Base-by-base conservation (phyloP, 2,113 vertebrate genomes). In the Scomber japonicus region DNA sequence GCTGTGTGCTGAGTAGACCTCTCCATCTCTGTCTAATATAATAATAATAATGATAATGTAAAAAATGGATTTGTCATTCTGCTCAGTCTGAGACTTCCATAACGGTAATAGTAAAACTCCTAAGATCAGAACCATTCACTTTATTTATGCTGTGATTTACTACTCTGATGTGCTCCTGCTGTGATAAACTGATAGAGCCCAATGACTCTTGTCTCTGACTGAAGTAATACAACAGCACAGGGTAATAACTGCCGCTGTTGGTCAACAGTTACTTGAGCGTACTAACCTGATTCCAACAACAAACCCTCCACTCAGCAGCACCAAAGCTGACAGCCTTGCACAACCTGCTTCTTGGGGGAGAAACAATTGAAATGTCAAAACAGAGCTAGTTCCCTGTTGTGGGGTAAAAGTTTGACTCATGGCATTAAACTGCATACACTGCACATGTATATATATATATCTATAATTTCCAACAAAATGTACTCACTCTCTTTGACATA, bases 121-220 rank as follows among this genome's bases (percentile, higher is more conserved):
- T 30, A 31, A 35, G 69, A 75, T 59, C 35, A 49, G n/a, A 78
- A 40, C 17, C 57, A n/a, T 57, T 50, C 44, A 63, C 65, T 55
- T 75, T 55, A 74, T 75, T 48, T 57, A 44, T 68, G 60, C 51
- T 44, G 50, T 62, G 65, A 66, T 78, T 67, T 40, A 44, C 21
- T n/a, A 19, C 67, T 57, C 12, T n/a, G 45, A 35, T 15, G 35
- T 62, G 48, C 16, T 15, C 71, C 63, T 64, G 68, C 31, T 80
- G 83, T 48, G 16, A 74, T 40, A 48, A n/a, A 7, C 31, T n/a
- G 40, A 44, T 10, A 8, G 10, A 68, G 48, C 5, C 40, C 51
- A 48, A 46, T 70, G 51, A 30, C 70, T 71, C 12, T 40, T 40
- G 35, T 40, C 35, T 40, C 35, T 40, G 35, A 15, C 7, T 24